Base-by-base conservation (phyloP, 2,113 vertebrate species). In the Aplodontia rufa region DNA sequence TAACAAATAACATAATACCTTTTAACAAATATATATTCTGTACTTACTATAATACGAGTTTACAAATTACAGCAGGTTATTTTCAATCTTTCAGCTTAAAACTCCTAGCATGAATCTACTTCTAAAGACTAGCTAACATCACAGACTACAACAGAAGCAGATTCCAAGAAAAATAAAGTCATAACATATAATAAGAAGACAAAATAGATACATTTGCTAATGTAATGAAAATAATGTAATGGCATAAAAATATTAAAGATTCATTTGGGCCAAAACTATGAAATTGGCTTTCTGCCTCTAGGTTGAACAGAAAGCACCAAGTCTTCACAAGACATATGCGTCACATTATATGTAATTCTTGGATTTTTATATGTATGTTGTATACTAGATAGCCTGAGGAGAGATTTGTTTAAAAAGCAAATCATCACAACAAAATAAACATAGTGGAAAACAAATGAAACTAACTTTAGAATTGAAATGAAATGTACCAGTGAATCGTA, bases 201-300 rank as follows among this genome's bases (percentile, higher is more conserved):
- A 92, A 81, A 74, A 58, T 3, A 84, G 64, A 76, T 17, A 72
- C 12, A 80, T 55, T 53, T 0, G 0, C 45, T 93, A 75, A 81
- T 40, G 87, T n/a, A 26, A 37, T 85, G 17, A 85, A 76, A 88
- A 80, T 64, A 51, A 74, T 22, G 22, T 49, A 74, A 47, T 8
- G 12, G 35, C 28, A 55, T 69, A 68, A 95, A 91, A 85, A 87
- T 74, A 66, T 30, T 28, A 94, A 82, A 75, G 72, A 91, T 45
- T 83, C n/a, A 79, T 78, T 95, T 74, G 75, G 66, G 64, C 37
- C 76, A 83, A 90, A 91, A 90, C 55, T 71, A 93, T 30, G n/a
- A 96, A 93, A 83, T 53, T 78, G 74, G 20, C 35, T 93, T 90
- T 83, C 82, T 45, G n/a, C 9, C 35, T 95, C 32, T 16, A 88